phyloP scores from a whole-genome alignment of 2,113 vertebrate genomes.

The Lepisosteus osseus region DNA sequence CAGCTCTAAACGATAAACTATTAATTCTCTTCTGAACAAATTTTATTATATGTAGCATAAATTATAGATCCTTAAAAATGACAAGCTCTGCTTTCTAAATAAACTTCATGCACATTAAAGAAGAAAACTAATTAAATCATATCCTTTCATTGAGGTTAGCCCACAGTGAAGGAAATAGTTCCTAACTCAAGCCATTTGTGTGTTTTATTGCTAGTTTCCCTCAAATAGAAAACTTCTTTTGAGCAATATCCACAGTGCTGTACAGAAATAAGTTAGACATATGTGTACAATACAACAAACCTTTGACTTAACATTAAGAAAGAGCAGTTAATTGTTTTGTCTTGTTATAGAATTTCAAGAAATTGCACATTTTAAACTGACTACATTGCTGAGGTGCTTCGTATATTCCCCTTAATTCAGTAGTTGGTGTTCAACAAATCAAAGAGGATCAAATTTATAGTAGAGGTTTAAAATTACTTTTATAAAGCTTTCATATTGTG shows the following conservation, averaged over 20 bases:
- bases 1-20: constrained; percentile 24
- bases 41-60: constrained; percentile 46
- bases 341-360: no score
- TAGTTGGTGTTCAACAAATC: no score
- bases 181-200: constrained; percentile 69
- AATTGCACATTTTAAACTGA: no score
- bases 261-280: constrained; percentile 30
- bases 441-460: no score
- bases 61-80: constrained; percentile 55
- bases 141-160: constrained; percentile 67
- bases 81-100: constrained; percentile 63
- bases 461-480: no score
- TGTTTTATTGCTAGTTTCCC: constrained; percentile 64
- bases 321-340: no score
- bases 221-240: constrained; percentile 55
- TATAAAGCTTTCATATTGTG: no score
- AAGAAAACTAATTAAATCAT: constrained; percentile 71
- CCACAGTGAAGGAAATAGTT: constrained; percentile 63
- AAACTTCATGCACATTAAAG: constrained; percentile 67
- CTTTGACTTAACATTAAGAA: not conserved
- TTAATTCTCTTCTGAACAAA: constrained; percentile 30
- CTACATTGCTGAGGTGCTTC: no score
- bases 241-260: constrained; percentile 43
- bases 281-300: not conserved
- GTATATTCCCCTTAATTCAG: no score